Evolutionary conservation across 2,113 vertebrate genomes (phyloP).

Genomic region (Paradoxurus hermaphroditus): DNA sequence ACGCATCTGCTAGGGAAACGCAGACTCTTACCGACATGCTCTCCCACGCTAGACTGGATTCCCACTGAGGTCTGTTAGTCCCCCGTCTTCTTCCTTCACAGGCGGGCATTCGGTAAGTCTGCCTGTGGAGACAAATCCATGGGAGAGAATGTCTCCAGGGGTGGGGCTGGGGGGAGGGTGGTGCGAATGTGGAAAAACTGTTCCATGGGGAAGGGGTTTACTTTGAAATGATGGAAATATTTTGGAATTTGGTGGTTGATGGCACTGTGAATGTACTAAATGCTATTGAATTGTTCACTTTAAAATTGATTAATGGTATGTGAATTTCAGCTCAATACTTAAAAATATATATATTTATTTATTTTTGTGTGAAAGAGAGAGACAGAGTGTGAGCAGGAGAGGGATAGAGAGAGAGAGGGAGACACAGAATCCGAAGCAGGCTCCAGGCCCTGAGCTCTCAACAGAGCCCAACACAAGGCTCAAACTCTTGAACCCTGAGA

Average conservation of each 20-base stretch:
- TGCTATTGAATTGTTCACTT: background rate
- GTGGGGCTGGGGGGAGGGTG: too few relatives aligned
- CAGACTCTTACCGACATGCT: background rate
- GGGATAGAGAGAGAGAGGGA: too few relatives aligned
- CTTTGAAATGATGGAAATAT: background rate
- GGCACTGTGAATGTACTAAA: background rate
- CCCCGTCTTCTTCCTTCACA: background rate
- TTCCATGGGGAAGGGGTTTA: background rate
- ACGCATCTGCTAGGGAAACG: too few relatives aligned
- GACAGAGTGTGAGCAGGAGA: too few relatives aligned
- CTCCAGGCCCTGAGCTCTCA: too few relatives aligned
- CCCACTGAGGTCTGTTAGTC: background rate
- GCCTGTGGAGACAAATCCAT: background rate
- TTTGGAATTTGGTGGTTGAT: background rate
- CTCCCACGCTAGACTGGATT: accelerated
- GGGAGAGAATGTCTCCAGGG: background rate
- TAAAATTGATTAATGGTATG: background rate
- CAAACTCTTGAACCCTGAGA: too few relatives aligned
- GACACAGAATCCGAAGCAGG: too few relatives aligned
- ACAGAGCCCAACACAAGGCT: too few relatives aligned
- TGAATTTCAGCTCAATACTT: background rate
- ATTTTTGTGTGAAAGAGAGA: too few relatives aligned
- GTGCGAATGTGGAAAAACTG: too few relatives aligned
- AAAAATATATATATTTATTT: too few relatives aligned
- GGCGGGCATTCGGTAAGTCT: background rate